A percentile compares a stretch with the other conserved stretches of the same genome.
Conservation (phyloP, 2,888 invertebrate genomes). For the Bombylius discolor region DNA sequence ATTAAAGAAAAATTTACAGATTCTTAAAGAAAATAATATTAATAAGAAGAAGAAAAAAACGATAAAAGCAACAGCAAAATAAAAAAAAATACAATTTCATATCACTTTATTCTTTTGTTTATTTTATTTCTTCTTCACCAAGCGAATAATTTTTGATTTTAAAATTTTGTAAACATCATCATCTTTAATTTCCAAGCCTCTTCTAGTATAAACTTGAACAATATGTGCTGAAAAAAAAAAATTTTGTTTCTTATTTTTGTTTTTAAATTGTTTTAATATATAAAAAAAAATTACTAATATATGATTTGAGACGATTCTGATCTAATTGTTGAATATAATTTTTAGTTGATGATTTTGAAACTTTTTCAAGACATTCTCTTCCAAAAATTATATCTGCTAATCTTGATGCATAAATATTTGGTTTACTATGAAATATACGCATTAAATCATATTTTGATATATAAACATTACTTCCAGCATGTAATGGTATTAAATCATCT, state of each 20-base stretch:
- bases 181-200: slow-evolving; percentile 23
- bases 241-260: too few species aligned
- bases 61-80: too few species aligned
- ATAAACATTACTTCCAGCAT: slow-evolving; percentile 29
- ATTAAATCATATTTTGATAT: slow-evolving; percentile 29
- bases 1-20: too few species aligned
- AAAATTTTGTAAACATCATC: slow-evolving; percentile 24
- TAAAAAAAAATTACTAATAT: slow-evolving; percentile 26
- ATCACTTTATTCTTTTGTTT: too few species aligned
- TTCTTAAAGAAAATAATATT: too few species aligned
- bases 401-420: slow-evolving; percentile 30
- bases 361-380: slow-evolving; percentile 20
- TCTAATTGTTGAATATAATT: slow-evolving; percentile 21
- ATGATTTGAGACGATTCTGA: slow-evolving; percentile 23
- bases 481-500: slow-evolving; percentile 25
- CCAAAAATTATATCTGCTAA: slow-evolving; percentile 32
- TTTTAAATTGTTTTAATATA: background rate
- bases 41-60: too few species aligned
- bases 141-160: slow-evolving; percentile 23
- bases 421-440: slow-evolving; percentile 27
- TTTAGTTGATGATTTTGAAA: slow-evolving; percentile 18
- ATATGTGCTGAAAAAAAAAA: slow-evolving; percentile 31
- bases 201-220: slow-evolving; percentile 29
- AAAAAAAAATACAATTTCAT: too few species aligned
- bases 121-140: too few species aligned